Evolutionary conservation across 64 coral and sea anemone species (phyloP).

Genomic region (Catalaphyllia jardinei): DNA sequence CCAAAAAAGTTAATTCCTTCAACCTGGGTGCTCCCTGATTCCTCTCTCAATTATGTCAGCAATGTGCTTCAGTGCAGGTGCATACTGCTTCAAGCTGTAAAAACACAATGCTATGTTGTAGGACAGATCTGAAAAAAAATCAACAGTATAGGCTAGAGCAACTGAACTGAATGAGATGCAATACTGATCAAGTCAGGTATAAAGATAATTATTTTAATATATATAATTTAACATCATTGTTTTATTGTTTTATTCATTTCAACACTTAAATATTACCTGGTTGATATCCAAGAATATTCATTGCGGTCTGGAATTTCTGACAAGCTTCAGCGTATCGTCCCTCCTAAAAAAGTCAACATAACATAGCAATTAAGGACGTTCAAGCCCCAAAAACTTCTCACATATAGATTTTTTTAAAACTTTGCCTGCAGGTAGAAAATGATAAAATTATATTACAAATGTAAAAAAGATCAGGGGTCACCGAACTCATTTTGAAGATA

Average conservation of each 20-base stretch:
- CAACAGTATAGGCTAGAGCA: neutral
- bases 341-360: constrained; percentile 44
- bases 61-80: constrained; percentile 97
- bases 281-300: constrained; percentile 99
- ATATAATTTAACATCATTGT: too few relatives aligned
- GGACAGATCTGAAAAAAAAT: constrained; percentile 76
- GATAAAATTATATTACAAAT: too few relatives aligned
- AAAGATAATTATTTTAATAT: too few relatives aligned
- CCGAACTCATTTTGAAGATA: too few relatives aligned
- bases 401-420: too few relatives aligned
- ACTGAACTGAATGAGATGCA: neutral
- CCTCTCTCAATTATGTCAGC: constrained; percentile 98
- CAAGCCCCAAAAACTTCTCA: too few relatives aligned
- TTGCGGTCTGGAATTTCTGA: constrained; percentile 96
- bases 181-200: too few relatives aligned
- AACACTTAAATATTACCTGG: constrained; percentile 50
- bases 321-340: constrained; percentile 86
- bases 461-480: too few relatives aligned
- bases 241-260: neutral
- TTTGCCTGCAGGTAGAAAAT: too few relatives aligned
- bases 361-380: too few relatives aligned
- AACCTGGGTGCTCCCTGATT: constrained; percentile 98
- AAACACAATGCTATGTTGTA: constrained; percentile 98
- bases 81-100: constrained; percentile 98
- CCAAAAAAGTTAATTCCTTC: neutral